Conservation (phyloP, 2,888 invertebrate genomes). For the Thereva nobilitata region DNA sequence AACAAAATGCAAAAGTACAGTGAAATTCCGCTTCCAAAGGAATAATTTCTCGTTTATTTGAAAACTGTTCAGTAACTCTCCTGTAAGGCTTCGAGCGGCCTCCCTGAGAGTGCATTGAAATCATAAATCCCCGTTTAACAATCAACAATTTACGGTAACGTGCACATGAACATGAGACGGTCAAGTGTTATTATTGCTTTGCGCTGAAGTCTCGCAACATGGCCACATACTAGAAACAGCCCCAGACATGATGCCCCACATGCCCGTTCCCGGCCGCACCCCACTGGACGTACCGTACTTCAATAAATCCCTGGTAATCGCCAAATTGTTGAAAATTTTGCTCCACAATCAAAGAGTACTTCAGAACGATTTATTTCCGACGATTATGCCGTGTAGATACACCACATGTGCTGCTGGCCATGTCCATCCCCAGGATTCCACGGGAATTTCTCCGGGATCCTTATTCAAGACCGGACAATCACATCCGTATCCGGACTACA, state of each 20-base stretch:
- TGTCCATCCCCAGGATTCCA: neutral
- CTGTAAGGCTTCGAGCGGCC: conserved; percentile 15
- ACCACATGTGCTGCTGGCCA: no score
- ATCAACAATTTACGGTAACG: conserved; percentile 47
- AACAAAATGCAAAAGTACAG: conserved; percentile 1
- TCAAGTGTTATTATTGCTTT: conserved; percentile 30
- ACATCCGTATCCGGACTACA: conserved; percentile 25
- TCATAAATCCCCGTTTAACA: conserved; percentile 46
- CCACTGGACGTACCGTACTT: conserved; percentile 35
- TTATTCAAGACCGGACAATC: conserved; percentile 16
- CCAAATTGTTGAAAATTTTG: conserved; percentile 45
- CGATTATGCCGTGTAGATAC: conserved; percentile 38
- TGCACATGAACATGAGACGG: conserved; percentile 40
- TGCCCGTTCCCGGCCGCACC: neutral
- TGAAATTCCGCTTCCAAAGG: conserved; percentile 19
- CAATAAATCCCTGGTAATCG: conserved; percentile 45
- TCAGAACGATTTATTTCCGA: conserved; percentile 45
- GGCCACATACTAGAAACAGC: neutral
- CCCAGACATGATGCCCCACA: conserved; percentile 1
- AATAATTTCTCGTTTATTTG: conserved; percentile 17
- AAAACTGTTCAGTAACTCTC: conserved; percentile 3
- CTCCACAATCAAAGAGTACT: conserved; percentile 46
- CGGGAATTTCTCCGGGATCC: conserved; percentile 3
- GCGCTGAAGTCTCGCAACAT: neutral
- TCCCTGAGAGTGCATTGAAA: conserved; percentile 41